Conservation (phyloP, 2,888 invertebrate genomes). For the Graphium colonna region DNA sequence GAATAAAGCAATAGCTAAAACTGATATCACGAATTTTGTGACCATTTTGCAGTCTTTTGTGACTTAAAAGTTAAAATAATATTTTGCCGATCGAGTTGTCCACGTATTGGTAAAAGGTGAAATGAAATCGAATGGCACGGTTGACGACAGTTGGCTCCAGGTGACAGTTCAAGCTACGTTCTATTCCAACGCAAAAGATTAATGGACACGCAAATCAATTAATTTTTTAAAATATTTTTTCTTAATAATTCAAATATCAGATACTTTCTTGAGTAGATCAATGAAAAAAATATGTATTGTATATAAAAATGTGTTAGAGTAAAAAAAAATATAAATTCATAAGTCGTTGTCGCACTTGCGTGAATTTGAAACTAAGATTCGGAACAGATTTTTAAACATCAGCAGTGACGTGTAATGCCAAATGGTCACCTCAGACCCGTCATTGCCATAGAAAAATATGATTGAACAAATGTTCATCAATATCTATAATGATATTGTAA, state of each 20-base stretch:
- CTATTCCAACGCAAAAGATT: neutral
- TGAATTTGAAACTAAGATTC: conserved; percentile 21
- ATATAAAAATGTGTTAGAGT: conserved; percentile 19
- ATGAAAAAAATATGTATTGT: no score
- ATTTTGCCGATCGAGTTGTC: conserved; percentile 38
- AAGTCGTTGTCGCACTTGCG: conserved; percentile 21
- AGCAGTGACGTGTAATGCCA: conserved; percentile 59
- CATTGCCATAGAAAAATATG: neutral
- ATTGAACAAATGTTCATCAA: no score
- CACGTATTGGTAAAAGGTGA: conserved; percentile 25
- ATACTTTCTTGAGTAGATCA: neutral
- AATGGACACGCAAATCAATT: neutral
- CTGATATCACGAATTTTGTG: conserved; percentile 56
- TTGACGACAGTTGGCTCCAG: neutral
- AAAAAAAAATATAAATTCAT: conserved; percentile 21
- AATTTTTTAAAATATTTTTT: neutral
- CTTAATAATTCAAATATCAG: neutral
- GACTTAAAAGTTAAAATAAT: conserved; percentile 28
- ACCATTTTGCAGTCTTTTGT: conserved; percentile 61
- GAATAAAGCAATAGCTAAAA: conserved; percentile 47
- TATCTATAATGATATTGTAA: no score
- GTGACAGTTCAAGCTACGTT: conserved; percentile 5
- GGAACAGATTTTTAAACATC: conserved; percentile 53
- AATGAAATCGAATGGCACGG: conserved; percentile 8
- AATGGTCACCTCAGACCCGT: conserved; percentile 16